A percentile compares a stretch with the other conserved stretches of the same genome.
These are phyloP conservation scores for Eriocheir sinensis DNA, from an alignment of 1,140 invertebrate genomes.

Conservation along the genomic window DNA sequence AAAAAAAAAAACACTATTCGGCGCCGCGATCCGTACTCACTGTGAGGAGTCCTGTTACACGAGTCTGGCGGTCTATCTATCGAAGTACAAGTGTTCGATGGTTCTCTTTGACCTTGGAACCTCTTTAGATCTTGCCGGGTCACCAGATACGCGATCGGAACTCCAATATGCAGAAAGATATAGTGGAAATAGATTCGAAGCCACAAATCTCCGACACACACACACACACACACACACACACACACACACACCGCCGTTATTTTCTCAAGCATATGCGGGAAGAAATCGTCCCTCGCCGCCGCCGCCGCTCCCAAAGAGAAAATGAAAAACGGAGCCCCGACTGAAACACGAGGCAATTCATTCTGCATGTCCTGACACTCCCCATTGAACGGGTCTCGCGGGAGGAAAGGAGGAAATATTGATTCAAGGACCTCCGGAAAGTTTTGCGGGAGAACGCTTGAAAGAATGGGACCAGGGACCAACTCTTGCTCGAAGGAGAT, in stretches of 20 bases:
- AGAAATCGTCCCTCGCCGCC: neutral
- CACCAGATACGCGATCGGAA: too few species aligned
- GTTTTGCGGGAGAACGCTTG: neutral
- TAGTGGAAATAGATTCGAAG: too few species aligned
- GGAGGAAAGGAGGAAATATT: neutral
- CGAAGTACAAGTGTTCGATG: too few species aligned
- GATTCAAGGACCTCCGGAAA: neutral
- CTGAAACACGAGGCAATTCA: neutral
- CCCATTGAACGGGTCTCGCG: neutral
- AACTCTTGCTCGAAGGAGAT: neutral
- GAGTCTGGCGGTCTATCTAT: too few species aligned
- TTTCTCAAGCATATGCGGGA: neutral
- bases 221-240: constrained; percentile 15
- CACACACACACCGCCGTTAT: neutral
- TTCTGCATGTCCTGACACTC: constrained; percentile 2
- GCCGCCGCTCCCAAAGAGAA: too few species aligned
- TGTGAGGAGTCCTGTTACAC: too few species aligned
- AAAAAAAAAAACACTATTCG: too few species aligned
- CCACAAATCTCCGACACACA: too few species aligned
- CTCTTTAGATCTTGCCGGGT: too few species aligned
- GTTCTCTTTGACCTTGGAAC: too few species aligned
- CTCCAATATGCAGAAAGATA: too few species aligned
- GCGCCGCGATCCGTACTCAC: too few species aligned
- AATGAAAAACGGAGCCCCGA: neutral
- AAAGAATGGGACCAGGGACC: neutral